Evolutionary conservation across 2,113 vertebrate species (phyloP).

Genomic region (Silurus meridionalis): DNA sequence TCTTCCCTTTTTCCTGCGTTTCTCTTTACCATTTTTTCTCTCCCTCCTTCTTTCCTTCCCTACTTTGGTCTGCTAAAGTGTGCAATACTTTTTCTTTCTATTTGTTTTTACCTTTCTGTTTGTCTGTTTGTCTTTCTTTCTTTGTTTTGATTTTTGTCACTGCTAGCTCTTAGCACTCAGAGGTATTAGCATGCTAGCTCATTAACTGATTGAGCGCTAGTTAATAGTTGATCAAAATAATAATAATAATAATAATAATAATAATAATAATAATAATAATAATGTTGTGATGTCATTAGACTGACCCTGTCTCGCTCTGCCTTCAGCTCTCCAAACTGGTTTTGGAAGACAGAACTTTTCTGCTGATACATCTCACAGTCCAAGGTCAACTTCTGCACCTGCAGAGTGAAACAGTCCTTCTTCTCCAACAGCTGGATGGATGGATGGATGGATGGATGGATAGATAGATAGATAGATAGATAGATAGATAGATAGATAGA

Average conservation of each 20-base stretch:
- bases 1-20: background rate
- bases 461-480: too few species aligned
- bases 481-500: background rate
- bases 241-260: too few species aligned
- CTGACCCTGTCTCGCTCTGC: slow-evolving; percentile 81
- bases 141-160: background rate
- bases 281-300: background rate
- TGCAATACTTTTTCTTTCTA: background rate
- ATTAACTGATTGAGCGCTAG: background rate
- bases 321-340: slow-evolving; percentile 79
- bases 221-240: too few species aligned
- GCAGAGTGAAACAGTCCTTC: slow-evolving; percentile 76
- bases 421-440: slow-evolving; percentile 75
- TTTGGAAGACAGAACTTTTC: slow-evolving; percentile 75
- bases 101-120: background rate
- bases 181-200: background rate
- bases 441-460: background rate
- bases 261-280: background rate
- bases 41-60: background rate
- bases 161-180: background rate
- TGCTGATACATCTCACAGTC: slow-evolving; percentile 81
- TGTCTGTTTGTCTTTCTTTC: background rate
- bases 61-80: background rate
- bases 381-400: slow-evolving; percentile 76
- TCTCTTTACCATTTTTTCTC: background rate